Conservation (phyloP, 2,888 invertebrate species). For the Netelia melanura region DNA sequence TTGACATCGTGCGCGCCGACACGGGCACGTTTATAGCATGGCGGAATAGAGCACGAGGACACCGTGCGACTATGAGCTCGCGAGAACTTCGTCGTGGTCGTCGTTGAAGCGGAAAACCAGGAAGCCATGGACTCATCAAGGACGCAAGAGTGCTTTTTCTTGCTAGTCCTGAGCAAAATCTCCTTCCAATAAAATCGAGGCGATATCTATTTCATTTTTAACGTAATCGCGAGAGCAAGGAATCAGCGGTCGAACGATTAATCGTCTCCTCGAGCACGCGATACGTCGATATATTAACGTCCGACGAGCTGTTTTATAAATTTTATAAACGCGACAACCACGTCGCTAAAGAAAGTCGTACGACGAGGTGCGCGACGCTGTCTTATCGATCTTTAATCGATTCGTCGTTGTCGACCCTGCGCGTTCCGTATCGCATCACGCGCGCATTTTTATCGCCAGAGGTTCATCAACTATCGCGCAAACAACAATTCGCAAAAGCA, state of each 20-base stretch:
- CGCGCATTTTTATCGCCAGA: constrained; percentile 5
- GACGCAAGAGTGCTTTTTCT: constrained; percentile 69
- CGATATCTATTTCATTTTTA: background rate
- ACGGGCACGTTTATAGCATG: constrained; percentile 65
- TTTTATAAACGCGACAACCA: background rate
- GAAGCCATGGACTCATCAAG: constrained; percentile 75
- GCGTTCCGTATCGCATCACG: background rate
- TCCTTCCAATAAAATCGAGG: constrained; percentile 11
- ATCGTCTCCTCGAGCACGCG: background rate
- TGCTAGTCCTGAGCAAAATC: constrained; percentile 7
- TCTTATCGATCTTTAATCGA: background rate
- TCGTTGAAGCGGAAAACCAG: constrained; percentile 79
- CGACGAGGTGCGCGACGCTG: constrained; percentile 1
- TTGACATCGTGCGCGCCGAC: constrained; percentile 75
- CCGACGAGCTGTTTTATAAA: background rate
- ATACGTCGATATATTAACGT: background rate
- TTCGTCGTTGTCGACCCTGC: background rate
- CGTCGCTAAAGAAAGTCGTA: constrained; percentile 50
- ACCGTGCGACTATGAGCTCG: constrained; percentile 48
- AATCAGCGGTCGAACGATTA: constrained; percentile 21
- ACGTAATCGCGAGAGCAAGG: background rate
- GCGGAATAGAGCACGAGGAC: constrained; percentile 79
- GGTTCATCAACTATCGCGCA: constrained; percentile 6
- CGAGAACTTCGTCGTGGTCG: constrained; percentile 73
- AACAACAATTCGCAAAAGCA: background rate